A percentile compares a stretch with the other conserved stretches of the same genome.
phyloP scores from a whole-genome alignment of 2,113 vertebrate genomes.

The Aleadryas rufinucha region DNA sequence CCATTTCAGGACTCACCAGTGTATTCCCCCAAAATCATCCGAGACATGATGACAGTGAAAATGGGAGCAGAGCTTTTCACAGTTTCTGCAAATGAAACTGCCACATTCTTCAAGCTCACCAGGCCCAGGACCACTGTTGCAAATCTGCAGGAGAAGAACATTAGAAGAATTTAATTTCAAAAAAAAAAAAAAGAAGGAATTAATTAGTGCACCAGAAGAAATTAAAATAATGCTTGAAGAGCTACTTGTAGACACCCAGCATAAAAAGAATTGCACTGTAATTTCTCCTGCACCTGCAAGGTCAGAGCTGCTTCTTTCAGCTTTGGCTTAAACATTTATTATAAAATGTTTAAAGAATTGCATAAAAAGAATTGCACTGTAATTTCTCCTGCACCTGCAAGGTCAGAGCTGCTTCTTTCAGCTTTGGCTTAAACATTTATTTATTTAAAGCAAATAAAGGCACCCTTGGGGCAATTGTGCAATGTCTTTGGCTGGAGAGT shows the following conservation, averaged over 20 bases:
- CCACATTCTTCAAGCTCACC: conserved; percentile 94
- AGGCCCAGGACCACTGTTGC: conserved; percentile 91
- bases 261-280: not conserved
- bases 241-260: not conserved
- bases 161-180: not conserved
- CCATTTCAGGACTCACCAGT: conserved; percentile 77
- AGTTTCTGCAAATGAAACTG: conserved; percentile 94
- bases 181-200: not conserved
- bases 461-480: not conserved
- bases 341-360: too few species aligned
- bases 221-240: not conserved
- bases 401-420: not conserved
- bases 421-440: not conserved
- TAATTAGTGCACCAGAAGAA: not conserved
- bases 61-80: conserved; percentile 97
- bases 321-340: not conserved
- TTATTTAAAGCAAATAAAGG: not conserved
- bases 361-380: not conserved
- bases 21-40: conserved; percentile 93
- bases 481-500: not conserved
- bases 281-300: not conserved
- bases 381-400: not conserved
- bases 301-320: not conserved
- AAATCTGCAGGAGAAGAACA: conserved; percentile 75
- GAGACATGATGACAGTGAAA: conserved; percentile 96